These are phyloP conservation scores for Suricata suricatta DNA, from an alignment of 2,113 vertebrate species.

Conservation along the genomic window DNA sequence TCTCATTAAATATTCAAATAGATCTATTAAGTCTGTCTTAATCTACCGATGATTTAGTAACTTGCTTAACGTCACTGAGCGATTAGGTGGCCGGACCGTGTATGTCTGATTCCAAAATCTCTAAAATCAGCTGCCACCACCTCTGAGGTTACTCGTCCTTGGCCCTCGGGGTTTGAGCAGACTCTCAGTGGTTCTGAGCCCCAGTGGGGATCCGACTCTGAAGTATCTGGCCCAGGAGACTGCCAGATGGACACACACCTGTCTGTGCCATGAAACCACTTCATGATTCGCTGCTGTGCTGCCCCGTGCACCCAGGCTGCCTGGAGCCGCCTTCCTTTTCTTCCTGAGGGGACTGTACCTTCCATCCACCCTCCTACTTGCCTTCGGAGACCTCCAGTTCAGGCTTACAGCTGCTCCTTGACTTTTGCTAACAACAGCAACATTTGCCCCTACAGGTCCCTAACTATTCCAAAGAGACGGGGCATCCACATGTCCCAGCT, in stretches of 20 bases:
- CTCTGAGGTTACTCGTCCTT: background rate
- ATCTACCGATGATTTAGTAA: too few relatives aligned
- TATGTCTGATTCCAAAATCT: background rate
- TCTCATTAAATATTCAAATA: background rate
- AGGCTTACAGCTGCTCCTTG: background rate
- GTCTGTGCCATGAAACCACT: background rate
- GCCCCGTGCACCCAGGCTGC: background rate
- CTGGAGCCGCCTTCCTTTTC: background rate
- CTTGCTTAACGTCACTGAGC: too few relatives aligned
- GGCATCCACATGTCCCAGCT: background rate
- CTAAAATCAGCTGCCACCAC: rapidly evolving
- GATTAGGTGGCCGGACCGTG: too few relatives aligned
- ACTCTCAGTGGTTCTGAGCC: background rate
- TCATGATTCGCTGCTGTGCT: background rate
- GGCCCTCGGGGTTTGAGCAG: background rate
- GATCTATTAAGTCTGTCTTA: background rate
- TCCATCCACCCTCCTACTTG: background rate
- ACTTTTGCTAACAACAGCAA: background rate
- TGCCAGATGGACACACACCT: background rate
- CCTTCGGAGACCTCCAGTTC: background rate
- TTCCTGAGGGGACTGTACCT: background rate
- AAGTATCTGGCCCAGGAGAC: background rate
- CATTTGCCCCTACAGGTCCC: background rate
- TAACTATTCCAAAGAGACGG: background rate
- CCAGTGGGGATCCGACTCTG: background rate